These are phyloP conservation scores for Nebria ingens DNA, from an alignment of 1,140 invertebrate species.

Conservation along the genomic window DNA sequence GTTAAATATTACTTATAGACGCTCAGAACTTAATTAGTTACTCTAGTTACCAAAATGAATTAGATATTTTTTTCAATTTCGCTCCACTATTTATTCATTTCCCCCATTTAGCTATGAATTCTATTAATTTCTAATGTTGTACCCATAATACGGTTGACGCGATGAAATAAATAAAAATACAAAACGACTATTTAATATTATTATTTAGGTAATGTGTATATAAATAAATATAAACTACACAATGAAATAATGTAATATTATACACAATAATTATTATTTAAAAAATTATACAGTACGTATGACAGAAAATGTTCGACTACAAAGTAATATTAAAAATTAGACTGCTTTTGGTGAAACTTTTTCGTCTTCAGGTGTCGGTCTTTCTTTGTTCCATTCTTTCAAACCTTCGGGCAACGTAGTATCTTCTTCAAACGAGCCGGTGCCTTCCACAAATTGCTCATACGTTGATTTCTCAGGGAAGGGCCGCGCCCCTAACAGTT, in stretches of 20 bases:
- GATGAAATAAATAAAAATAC: not conserved
- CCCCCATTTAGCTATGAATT: too few relatives aligned
- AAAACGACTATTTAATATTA: not conserved
- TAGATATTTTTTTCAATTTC: too few relatives aligned
- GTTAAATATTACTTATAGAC: too few relatives aligned
- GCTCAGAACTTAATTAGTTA: too few relatives aligned
- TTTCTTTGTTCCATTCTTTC: constrained; percentile 85
- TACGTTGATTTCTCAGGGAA: constrained; percentile 99
- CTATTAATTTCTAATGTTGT: too few relatives aligned
- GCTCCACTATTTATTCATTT: too few relatives aligned
- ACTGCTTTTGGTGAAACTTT: not conserved
- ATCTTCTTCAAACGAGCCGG: constrained; percentile 95
- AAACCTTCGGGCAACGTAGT: constrained; percentile 91
- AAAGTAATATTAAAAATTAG: not conserved
- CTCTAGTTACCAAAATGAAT: too few relatives aligned
- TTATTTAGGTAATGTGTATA: not conserved
- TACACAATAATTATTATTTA: not conserved
- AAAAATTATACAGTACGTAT: not conserved
- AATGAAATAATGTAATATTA: not conserved
- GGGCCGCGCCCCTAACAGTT: constrained; percentile 85
- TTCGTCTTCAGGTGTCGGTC: constrained; percentile 29
- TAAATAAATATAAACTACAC: not conserved
- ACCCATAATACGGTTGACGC: too few relatives aligned
- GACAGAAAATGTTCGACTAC: not conserved
- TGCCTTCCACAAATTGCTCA: constrained; percentile 98